Evolutionary conservation across 2,797 vertebrate genomes (phyloP), one percentile per base, ranked within the genome.

Genomic region (Sarcoramphus papa): DNA sequence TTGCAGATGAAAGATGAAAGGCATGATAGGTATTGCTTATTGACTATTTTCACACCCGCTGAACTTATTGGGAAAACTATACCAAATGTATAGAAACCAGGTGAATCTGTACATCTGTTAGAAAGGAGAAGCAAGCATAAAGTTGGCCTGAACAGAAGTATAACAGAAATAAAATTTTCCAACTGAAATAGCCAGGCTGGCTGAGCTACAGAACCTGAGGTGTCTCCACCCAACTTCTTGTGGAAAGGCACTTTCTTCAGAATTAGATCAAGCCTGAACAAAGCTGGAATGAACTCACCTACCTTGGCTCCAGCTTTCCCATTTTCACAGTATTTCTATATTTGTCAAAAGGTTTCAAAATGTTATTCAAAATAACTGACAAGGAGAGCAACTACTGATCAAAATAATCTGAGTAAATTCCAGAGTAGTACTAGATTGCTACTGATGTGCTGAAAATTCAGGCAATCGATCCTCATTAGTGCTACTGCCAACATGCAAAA

Each of bases 181-280:
- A 78, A 28, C 11, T 43, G 35, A 89, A 92, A 89, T 45, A 77
- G 53, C 28, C 40, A 93, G 48, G 47, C 45, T 91, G 75, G 37
- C 72, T 92, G 45, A 92, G 76, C 72, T 88, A 68, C 75, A 88
- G 60, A 92, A 93, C 31, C 62, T 60, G 31, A 27, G 28, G 24
- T 75, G 62, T 43, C 87, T 91, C 75, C 87, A 81, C 68, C 60
- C 73, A 93, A 24, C 17, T 20, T 54, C 78, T 68, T 54, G 68
- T 81, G 48, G 64, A 92, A 93, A 94, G 78, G 25, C 67, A 59
- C 54, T 91, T 64, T 30, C 56, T 85, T 90, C 78, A 90, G 57
- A 62, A 57, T 73, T 72, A 88, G 28, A 77, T 85, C 68, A 95
- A 93, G 73, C 35, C 76, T 92, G 76, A 93, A 90, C 73, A 92